Evolutionary conservation across 2,888 invertebrate genomes (phyloP), one percentile per base, ranked within the genome.

Genomic region (Nysson spinosus): DNA sequence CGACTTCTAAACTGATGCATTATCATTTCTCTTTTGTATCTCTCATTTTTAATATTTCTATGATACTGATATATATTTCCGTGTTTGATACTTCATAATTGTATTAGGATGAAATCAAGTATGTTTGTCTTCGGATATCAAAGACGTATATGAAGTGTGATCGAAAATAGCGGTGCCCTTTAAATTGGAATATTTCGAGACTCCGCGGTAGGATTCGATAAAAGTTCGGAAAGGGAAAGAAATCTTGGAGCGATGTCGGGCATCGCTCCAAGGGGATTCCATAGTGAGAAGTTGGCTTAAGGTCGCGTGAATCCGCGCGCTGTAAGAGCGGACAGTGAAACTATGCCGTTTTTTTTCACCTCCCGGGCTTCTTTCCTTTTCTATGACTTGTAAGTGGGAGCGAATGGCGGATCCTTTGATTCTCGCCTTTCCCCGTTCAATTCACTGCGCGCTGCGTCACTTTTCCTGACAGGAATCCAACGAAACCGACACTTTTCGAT

Each of bases 281-380:
- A 14, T 37, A 14, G 44, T 14, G 61, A 47, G 64, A 63, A 55
- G 40, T 22, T 24, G 49, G 35, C 57, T 66, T 64, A 55, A 56
- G 66, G 72, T 72, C 68, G 72, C 72, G 74, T 70, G 77, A 77
- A 72, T 76, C 66, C 72, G 69, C 62, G 63, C 70, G 61, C 69
- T 64, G 56, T 65, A 66, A 69, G 35, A 32, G 37, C 52, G 37
- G 40, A 39, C 57, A 68, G 68, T 55, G 67, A 69, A 69, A 70
- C 60, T 70, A 65, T 61, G 70, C 34, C 50, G 54, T 44, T 69
- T 61, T 69, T 67, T 39, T 37, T 40, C 24, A 14, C 46, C 51
- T 26, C 24, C 26, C 50, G n/a, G n/a, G n/a, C 11, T 30, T 62
- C 46, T 43, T 50, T 66, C 37, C 58, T 60, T 60, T 66, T 63